phyloP scores from a whole-genome alignment of 2,113 vertebrate genomes.

The Nanger granti region DNA sequence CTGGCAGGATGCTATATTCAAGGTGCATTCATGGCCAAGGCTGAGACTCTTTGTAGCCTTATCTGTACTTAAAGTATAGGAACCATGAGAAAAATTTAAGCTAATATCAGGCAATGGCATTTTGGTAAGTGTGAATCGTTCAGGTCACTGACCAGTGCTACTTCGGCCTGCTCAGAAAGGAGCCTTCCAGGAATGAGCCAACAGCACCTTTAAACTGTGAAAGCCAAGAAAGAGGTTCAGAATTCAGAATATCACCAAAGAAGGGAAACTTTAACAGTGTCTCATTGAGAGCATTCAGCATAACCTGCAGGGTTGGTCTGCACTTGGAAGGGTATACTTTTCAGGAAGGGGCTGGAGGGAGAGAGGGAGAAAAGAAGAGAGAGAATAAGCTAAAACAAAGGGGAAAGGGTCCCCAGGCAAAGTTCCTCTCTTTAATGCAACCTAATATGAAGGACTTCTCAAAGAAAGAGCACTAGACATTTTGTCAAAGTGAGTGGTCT shows the following conservation, averaged over 20 bases:
- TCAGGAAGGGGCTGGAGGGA: neutral
- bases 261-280: neutral
- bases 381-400: neutral
- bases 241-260: neutral
- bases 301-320: rapidly evolving
- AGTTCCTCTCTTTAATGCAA: neutral
- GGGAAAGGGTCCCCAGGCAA: neutral
- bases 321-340: neutral
- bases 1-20: too few species aligned
- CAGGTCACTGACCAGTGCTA: neutral
- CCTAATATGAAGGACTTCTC: neutral
- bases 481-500: neutral
- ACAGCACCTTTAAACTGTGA: neutral
- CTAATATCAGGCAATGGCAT: neutral
- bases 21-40: neutral
- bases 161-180: neutral
- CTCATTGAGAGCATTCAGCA: neutral
- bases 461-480: neutral
- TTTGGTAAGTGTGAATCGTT: neutral
- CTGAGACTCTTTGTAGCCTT: neutral
- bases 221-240: neutral
- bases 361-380: too few species aligned
- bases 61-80: neutral
- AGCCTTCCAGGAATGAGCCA: neutral
- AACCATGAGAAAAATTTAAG: neutral